Conservation (phyloP, 2,797 vertebrate genomes). For the Sebastes taczanowskii region DNA sequence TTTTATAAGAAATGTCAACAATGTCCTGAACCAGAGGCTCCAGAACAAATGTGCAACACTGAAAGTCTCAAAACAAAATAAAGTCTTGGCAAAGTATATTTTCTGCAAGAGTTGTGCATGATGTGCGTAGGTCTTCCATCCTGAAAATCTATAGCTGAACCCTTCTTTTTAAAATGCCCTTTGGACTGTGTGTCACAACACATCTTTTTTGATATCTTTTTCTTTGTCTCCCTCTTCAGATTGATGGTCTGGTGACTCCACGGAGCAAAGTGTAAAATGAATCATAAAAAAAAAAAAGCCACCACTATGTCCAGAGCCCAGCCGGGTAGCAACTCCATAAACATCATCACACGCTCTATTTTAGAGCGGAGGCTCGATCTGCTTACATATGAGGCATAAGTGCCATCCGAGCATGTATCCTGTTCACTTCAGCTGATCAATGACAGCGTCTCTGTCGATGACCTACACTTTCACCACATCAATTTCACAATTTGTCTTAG, state of each 20-base stretch:
- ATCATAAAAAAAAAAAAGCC: slow-evolving; percentile 20
- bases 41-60: background rate
- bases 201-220: slow-evolving; percentile 18
- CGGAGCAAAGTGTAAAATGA: slow-evolving; percentile 6
- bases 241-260: slow-evolving; percentile 7
- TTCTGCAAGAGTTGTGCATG: background rate
- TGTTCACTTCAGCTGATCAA: background rate
- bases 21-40: background rate
- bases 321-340: background rate
- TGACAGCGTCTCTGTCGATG: background rate
- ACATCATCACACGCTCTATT: background rate
- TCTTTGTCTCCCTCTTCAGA: background rate
- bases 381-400: background rate
- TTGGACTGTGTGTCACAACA: slow-evolving; percentile 32
- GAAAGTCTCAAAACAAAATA: background rate
- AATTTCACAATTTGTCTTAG: background rate
- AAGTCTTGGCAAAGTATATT: slow-evolving; percentile 3
- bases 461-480: background rate
- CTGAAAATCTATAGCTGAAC: slow-evolving; percentile 10
- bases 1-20: background rate
- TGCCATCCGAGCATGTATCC: background rate
- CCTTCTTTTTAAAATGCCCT: background rate
- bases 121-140: background rate
- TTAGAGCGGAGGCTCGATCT: background rate
- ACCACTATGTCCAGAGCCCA: background rate